Evolutionary conservation across 2,888 invertebrate species (phyloP), one percentile per base, ranked within the genome.

Genomic region (Ormia ochracea): DNA sequence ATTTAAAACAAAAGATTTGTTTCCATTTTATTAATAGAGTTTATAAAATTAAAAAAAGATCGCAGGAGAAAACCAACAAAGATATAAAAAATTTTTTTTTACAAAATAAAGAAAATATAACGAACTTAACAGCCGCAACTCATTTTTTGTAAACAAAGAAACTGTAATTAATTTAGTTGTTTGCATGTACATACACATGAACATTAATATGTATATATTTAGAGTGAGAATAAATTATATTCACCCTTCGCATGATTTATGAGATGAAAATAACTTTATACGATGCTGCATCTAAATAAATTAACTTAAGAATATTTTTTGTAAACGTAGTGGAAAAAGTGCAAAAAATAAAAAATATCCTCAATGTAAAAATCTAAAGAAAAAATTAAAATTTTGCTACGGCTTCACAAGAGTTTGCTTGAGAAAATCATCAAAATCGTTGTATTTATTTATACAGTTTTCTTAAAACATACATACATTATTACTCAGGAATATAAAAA

Each of bases 361-460:
- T 59, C 12, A 48, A 33, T 72, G 66, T 77, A 76, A 82, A 79
- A 82, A 66, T 54, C 68, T 45, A 69, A 43, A 28, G 41, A 78
- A 77, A 72, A 78, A 31, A 56, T 65, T 52, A 65, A 77, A 79
- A 80, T 81, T 78, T 82, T 63, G 72, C 28, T 65, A 73, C 58
- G 82, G 82, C 82, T 83, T 69, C 82, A 41, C 61, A 61, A 66
- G 70, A 23, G 36, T 54, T 59, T 54, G 21, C 31, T 54, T 33
- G 5, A 69, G 10, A 50, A 19, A 61, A 14, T 10, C 12, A 58
- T 33, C n/a, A 38, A 52, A 56, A 38, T 17, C n/a, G n/a, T n/a
- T n/a, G n/a, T n/a, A n/a, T n/a, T n/a, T n/a, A n/a, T n/a, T n/a
- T n/a, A n/a, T n/a, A n/a, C n/a, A n/a, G n/a, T n/a, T n/a, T n/a